Evolutionary conservation across 2,888 invertebrate species (phyloP).

Genomic region (Opisthograptis luteolata): DNA sequence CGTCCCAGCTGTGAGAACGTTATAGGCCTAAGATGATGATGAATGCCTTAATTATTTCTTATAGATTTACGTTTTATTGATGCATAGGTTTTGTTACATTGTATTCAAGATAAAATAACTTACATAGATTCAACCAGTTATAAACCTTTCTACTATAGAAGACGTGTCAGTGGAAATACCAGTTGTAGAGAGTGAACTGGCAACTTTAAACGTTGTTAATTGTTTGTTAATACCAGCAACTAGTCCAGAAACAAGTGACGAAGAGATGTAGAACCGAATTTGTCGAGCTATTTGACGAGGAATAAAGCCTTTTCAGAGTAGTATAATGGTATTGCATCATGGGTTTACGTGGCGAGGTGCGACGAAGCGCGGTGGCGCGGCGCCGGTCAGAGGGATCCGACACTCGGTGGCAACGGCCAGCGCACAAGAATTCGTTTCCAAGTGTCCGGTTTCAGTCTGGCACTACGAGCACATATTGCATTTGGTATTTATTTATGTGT

Average conservation of each 20-base stretch:
- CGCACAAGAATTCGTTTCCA: conserved; percentile 76
- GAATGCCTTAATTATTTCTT: no score
- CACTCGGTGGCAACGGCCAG: conserved; percentile 71
- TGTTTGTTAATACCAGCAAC: conserved; percentile 35
- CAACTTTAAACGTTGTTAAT: conserved; percentile 43
- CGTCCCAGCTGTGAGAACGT: no score
- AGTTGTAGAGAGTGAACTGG: conserved; percentile 50
- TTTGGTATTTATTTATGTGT: conserved; percentile 82
- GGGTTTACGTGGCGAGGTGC: conserved; percentile 45
- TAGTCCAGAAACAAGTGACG: conserved; percentile 21
- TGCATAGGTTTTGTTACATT: conserved; percentile 23
- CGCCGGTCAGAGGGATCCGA: conserved; percentile 24
- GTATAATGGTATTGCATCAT: conserved; percentile 61
- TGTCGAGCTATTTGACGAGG: conserved; percentile 56
- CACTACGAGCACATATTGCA: conserved; percentile 75
- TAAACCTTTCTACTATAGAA: conserved; percentile 58
- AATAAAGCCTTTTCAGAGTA: conserved; percentile 44
- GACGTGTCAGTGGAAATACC: conserved; percentile 58
- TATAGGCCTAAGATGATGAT: no score
- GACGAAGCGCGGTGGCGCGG: conserved; percentile 12
- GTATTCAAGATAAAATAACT: conserved; percentile 54
- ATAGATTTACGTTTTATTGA: no score
- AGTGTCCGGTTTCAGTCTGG: conserved; percentile 83
- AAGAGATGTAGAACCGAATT: conserved; percentile 38
- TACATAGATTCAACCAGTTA: conserved; percentile 58